A percentile compares a stretch with the other conserved stretches of the same genome.
phyloP scores from a whole-genome alignment of 30 jellyfish, hydroid and myxozoan species.

The Aurelia aurita region DNA sequence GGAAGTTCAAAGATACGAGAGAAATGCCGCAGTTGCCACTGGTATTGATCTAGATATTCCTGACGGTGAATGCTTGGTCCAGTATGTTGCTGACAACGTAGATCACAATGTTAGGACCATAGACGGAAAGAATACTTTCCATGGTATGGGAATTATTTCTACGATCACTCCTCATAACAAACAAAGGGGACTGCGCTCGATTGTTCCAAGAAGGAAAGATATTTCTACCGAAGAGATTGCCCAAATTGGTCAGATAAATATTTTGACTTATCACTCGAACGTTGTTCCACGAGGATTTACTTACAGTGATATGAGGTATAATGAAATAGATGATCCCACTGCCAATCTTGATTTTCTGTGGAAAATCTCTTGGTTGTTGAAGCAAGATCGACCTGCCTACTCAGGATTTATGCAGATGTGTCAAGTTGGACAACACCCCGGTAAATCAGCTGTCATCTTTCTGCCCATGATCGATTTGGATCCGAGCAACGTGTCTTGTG shows the following conservation, averaged over 20 bases:
- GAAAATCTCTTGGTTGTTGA: constrained; percentile 4
- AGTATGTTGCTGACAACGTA: not conserved
- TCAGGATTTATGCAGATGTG: constrained; percentile 60
- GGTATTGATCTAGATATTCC: constrained; percentile 15
- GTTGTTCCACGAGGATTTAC: not conserved
- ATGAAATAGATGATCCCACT: not conserved
- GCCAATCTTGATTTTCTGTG: constrained; percentile 14
- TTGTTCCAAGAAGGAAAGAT: not conserved
- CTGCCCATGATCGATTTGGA: constrained; percentile 59
- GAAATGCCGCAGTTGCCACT: constrained; percentile 53
- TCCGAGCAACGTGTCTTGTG: constrained; percentile 33
- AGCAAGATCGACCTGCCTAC: constrained; percentile 37
- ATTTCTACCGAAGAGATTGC: not conserved
- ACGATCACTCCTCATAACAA: not conserved
- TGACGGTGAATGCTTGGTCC: constrained; percentile 12
- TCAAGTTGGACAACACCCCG: constrained; percentile 56
- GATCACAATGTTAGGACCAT: not conserved
- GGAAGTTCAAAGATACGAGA: constrained; percentile 35
- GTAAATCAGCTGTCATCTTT: constrained; percentile 17
- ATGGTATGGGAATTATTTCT: not conserved
- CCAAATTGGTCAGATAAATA: not conserved
- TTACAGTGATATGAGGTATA: not conserved
- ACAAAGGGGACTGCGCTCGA: not conserved
- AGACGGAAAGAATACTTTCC: not conserved
- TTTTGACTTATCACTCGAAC: no score